Conservation (phyloP, 2,888 invertebrate genomes). For the Nephrotoma guestfalica region DNA sequence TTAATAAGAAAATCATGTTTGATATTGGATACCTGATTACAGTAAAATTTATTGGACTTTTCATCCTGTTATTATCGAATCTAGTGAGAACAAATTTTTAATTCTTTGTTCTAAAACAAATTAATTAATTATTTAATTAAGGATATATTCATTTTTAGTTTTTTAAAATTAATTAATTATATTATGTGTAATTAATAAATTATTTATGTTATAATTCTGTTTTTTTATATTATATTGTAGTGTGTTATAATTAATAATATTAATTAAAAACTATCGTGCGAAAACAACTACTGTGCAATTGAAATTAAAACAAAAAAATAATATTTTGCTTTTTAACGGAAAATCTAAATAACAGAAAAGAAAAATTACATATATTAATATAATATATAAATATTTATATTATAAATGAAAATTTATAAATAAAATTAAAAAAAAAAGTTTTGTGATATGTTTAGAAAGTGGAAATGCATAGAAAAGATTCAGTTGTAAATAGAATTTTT, state of each 20-base stretch:
- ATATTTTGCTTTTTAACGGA: background rate
- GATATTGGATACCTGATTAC: conserved; percentile 18
- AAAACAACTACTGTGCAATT: background rate
- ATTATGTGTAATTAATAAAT: background rate
- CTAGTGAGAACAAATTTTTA: conserved; percentile 1
- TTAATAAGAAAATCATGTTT: conserved; percentile 15
- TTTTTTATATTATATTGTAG: background rate
- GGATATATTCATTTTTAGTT: background rate
- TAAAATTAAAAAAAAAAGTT: background rate
- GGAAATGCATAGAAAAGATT: conserved; percentile 8
- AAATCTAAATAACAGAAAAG: background rate
- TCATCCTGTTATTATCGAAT: background rate
- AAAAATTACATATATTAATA: background rate
- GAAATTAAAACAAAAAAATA: background rate
- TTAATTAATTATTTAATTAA: background rate
- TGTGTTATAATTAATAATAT: background rate
- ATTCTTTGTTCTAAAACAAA: background rate
- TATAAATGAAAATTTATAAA: background rate
- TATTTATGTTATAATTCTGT: background rate
- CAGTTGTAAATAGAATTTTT: conserved; percentile 8
- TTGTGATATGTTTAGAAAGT: conserved; percentile 5
- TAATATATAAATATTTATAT: background rate
- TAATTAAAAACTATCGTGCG: background rate
- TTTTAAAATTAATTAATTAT: background rate
- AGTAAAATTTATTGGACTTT: conserved; percentile 7